These are phyloP conservation scores for Aleadryas rufinucha DNA, from an alignment of 2,113 vertebrate species.

Conservation along the genomic window DNA sequence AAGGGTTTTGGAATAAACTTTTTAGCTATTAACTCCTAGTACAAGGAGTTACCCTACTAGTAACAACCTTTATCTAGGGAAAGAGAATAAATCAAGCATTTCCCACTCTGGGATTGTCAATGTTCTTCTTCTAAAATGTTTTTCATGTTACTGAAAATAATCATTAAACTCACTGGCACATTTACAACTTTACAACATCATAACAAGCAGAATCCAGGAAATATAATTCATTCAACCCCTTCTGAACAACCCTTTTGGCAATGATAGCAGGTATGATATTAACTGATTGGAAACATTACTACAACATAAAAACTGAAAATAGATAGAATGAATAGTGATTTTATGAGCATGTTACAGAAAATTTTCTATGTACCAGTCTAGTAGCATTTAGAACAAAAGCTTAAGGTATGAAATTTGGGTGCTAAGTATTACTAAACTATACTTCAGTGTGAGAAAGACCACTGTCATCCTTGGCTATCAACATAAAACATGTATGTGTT, in stretches of 20 bases:
- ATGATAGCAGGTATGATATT: not conserved
- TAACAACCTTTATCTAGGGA: not conserved
- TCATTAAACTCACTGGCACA: not conserved
- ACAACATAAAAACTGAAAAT: not conserved
- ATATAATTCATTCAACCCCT: not conserved
- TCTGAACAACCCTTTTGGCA: not conserved
- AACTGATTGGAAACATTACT: not conserved
- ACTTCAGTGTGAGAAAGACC: not conserved
- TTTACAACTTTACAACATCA: not conserved
- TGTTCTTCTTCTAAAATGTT: not conserved
- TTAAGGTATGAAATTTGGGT: not conserved
- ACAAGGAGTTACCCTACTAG: not conserved
- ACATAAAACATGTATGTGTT: not conserved
- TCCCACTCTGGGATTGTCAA: not conserved
- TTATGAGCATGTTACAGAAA: not conserved
- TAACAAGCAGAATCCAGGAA: not conserved
- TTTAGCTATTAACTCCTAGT: not conserved
- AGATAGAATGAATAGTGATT: not conserved
- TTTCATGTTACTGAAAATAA: not conserved
- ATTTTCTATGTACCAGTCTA: not conserved
- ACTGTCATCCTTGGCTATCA: not conserved
- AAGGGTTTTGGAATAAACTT: not conserved
- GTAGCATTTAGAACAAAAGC: not conserved
- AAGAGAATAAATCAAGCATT: not conserved
- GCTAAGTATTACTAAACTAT: not conserved